Base-by-base conservation (phyloP, 2,888 invertebrate genomes). In the Drosophila buzzatii region DNA sequence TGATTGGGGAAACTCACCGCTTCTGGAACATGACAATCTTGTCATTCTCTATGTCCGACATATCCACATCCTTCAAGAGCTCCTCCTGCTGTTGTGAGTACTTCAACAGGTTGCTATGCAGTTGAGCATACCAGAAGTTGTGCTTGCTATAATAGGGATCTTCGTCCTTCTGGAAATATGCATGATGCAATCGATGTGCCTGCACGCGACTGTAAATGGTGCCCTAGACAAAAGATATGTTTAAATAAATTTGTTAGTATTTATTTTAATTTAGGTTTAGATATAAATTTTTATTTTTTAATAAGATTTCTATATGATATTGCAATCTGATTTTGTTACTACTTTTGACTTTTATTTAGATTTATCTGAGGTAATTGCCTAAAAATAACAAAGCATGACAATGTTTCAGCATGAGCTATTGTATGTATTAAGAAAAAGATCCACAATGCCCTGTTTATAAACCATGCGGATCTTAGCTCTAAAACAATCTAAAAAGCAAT, bases 171-270 rank as follows among this genome's bases (percentile, higher is more conserved):
- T 95, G 96, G 74, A 96, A 96, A 90, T 95, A 95, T 66, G 95
- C 95, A 91, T 98, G 98, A 85, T 98, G 97, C 14, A 97, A 93
- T 59, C 98, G 94, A 92, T 98, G 98, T 72, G 95, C 94, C 62
- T 95, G 94, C 0, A 97, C 97, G 97, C 98, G 98, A 82, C 96
- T 95, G 92, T 97, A 97, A 82, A 98, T 96, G 16, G 96, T 93
- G 70, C 98, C 97, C 97, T 97, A 44, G 6, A 6, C 6, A 20
- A 20, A 20, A 12, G 2, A 41, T 39, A 16, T 16, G 16, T 7
- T 18, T 2, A 3, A 16, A 33, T 0, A 10, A 31, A 10, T n/a
- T 31, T 10, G 9, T 3, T 16, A 14, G 12, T 33, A 45, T 51
- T 18, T 49, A 2, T 18, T 18, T 42, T 2, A n/a, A 10, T 31